A percentile compares a stretch with the other conserved stretches of the same genome.
Conservation (phyloP, 2,113 vertebrate genomes). For the Quiscalus mexicanus region DNA sequence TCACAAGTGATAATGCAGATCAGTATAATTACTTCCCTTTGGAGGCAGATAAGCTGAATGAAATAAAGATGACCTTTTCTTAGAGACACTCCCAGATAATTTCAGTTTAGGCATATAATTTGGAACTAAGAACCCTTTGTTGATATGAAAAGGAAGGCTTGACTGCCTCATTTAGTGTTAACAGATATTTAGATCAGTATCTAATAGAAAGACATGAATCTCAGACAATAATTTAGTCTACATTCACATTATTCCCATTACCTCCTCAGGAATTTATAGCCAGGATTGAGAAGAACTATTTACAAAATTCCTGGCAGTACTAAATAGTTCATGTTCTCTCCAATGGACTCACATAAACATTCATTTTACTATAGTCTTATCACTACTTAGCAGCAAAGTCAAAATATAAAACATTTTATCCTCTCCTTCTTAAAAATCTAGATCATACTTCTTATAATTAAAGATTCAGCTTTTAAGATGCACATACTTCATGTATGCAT, state of each 20-base stretch:
- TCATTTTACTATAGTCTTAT: not conserved
- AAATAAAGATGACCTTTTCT: not conserved
- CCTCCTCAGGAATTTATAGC: not conserved
- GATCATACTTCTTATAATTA: not conserved
- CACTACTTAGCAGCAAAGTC: not conserved
- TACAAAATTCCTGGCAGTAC: not conserved
- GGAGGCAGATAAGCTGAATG: not conserved
- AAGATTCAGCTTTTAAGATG: not conserved
- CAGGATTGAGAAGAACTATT: not conserved
- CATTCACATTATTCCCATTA: not conserved
- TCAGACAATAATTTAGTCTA: not conserved
- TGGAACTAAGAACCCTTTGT: not conserved
- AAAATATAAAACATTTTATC: not conserved
- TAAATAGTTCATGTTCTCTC: not conserved
- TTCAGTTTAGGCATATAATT: not conserved
- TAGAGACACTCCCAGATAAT: not conserved
- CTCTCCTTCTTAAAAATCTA: not conserved
- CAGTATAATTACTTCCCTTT: not conserved
- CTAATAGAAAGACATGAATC: not conserved
- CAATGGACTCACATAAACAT: not conserved
- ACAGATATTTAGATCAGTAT: not conserved
- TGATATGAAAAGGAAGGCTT: not conserved
- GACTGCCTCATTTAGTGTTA: not conserved
- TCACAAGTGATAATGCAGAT: not conserved
- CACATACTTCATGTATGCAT: not conserved